Percentiles rank a stretch among this genome's conserved stretches.
phyloP scores from a whole-genome alignment of 2,113 vertebrate species.

The Carollia perspicillata region DNA sequence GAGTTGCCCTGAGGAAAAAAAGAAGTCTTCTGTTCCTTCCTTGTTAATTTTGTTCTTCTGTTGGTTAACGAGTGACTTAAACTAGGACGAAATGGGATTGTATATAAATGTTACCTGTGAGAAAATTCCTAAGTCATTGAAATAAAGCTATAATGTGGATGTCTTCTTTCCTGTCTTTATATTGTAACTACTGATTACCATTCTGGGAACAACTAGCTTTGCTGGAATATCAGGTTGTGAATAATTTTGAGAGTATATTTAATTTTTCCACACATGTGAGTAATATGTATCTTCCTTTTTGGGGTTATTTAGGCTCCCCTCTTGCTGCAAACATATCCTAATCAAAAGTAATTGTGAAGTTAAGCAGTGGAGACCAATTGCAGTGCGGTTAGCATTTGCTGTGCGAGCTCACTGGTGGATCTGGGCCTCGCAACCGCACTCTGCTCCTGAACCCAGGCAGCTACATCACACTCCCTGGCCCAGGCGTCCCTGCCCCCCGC shows the following conservation, averaged over 20 bases:
- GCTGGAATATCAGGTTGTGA: constrained; percentile 37
- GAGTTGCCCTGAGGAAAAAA: not conserved
- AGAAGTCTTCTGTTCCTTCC: not conserved
- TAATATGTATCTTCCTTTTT: constrained; percentile 56
- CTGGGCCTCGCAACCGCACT: not conserved
- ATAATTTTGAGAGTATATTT: constrained; percentile 62
- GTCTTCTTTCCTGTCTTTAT: constrained; percentile 53
- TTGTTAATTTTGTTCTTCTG: constrained; percentile 51
- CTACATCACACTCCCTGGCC: not conserved
- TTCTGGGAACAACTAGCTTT: constrained; percentile 53
- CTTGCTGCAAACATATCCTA: constrained; percentile 44
- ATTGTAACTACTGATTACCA: constrained; percentile 5
- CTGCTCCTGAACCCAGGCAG: not conserved
- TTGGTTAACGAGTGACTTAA: constrained; percentile 40
- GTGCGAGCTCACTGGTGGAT: not conserved
- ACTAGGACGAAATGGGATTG: not conserved
- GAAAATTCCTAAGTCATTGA: constrained; percentile 46
- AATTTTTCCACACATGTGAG: constrained; percentile 50
- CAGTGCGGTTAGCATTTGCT: not conserved
- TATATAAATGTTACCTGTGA: constrained; percentile 49
- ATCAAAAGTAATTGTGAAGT: constrained; percentile 51
- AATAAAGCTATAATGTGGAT: not conserved
- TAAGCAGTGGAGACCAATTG: constrained; percentile 34
- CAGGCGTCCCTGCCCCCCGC: no score
- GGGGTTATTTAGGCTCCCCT: not conserved